Evolutionary conservation across 2,888 invertebrate species (phyloP).

Genomic region (Lasioglossum leucozonium): DNA sequence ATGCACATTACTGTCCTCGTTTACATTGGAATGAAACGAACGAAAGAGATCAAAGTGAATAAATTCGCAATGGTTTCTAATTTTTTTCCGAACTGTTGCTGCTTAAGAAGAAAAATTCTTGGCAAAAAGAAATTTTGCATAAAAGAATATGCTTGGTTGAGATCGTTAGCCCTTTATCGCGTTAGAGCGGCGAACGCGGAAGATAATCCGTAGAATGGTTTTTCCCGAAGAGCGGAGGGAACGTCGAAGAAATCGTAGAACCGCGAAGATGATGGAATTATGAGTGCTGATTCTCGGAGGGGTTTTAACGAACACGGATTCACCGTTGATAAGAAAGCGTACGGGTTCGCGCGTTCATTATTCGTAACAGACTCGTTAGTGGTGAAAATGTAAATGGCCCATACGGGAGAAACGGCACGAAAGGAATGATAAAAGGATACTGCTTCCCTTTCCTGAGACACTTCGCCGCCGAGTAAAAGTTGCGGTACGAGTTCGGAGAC

Average conservation of each 20-base stretch:
- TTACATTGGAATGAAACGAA: no score
- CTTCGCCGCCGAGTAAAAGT: slow-evolving; percentile 42
- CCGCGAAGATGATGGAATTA: not conserved
- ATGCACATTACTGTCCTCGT: no score
- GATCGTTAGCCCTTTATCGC: not conserved
- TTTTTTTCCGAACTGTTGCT: no score
- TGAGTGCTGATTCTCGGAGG: slow-evolving; percentile 13
- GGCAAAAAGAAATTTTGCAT: no score
- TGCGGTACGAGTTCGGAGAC: slow-evolving; percentile 28
- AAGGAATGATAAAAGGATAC: slow-evolving; percentile 36
- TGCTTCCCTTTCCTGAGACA: slow-evolving; percentile 44
- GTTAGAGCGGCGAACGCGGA: not conserved
- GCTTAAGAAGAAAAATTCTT: no score
- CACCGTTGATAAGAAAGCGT: slow-evolving; percentile 14
- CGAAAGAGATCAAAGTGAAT: no score
- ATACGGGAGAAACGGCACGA: slow-evolving; percentile 29
- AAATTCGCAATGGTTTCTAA: no score
- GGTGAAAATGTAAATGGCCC: slow-evolving; percentile 36
- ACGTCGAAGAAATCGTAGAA: not conserved
- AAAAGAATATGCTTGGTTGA: not conserved
- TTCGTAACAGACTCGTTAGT: slow-evolving; percentile 34
- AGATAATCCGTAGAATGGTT: not conserved
- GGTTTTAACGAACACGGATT: slow-evolving; percentile 10
- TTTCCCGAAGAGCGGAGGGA: not conserved
- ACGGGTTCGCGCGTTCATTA: slow-evolving; percentile 26